Percentiles rank a stretch among this genome's conserved stretches.
phyloP scores from a whole-genome alignment of 2,888 invertebrate genomes.

The Aphodius sticticus region DNA sequence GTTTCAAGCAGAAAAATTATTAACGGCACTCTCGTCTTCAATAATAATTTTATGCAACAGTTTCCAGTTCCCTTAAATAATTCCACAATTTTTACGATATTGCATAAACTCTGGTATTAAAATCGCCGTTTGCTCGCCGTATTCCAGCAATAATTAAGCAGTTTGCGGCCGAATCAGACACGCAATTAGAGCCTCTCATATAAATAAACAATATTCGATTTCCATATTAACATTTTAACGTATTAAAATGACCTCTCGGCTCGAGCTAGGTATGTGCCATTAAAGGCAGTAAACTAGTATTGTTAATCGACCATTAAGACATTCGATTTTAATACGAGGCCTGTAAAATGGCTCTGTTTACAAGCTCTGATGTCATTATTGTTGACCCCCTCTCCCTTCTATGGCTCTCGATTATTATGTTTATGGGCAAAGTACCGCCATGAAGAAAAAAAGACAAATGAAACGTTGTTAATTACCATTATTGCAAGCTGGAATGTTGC shows the following conservation, averaged over 20 bases:
- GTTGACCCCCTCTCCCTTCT: neutral
- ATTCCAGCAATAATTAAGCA: neutral
- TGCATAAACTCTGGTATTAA: neutral
- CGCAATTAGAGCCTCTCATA: neutral
- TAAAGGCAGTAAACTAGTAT: neutral
- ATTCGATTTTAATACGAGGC: neutral
- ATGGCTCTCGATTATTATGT: no score
- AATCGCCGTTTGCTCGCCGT: neutral
- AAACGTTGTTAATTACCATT: no score
- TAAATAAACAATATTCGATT: conserved; percentile 4
- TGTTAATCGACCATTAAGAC: neutral
- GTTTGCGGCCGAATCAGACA: neutral
- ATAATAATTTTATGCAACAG: no score
- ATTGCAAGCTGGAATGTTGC: no score
- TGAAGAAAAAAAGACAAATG: neutral
- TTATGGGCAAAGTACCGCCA: neutral
- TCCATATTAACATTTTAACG: neutral
- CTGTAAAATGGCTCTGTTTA: neutral
- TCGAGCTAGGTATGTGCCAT: neutral
- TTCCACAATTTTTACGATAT: neutral
- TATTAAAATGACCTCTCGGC: neutral
- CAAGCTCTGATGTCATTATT: neutral
- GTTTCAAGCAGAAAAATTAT: no score
- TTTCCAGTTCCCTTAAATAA: no score
- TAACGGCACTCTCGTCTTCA: no score